These are phyloP conservation scores for Arothron firmamentum DNA, from an alignment of 2,113 vertebrate genomes.

Conservation along the genomic window DNA sequence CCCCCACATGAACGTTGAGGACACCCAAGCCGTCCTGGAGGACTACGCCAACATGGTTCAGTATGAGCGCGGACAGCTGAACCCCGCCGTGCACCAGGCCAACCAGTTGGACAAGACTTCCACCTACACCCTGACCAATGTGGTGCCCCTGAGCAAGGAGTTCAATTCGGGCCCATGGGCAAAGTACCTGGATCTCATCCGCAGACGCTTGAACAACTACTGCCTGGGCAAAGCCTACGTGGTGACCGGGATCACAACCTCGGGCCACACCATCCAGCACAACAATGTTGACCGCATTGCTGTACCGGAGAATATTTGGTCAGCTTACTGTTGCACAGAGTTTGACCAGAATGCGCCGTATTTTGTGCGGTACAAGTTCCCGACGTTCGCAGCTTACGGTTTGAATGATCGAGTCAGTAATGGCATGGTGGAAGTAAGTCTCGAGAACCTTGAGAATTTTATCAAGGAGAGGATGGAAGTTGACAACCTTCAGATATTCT, in stretches of 20 bases:
- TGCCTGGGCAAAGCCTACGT: constrained; percentile 64
- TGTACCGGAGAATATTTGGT: constrained; percentile 70
- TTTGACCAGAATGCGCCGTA: constrained; percentile 72
- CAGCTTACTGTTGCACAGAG: constrained; percentile 67
- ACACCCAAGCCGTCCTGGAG: constrained; percentile 70
- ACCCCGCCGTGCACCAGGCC: constrained; percentile 68
- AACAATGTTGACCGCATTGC: constrained; percentile 64
- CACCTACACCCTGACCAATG: constrained; percentile 71
- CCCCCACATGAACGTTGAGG: constrained; percentile 74
- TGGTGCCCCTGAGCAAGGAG: constrained; percentile 68
- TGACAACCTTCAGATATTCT: constrained; percentile 75
- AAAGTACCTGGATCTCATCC: constrained; percentile 66
- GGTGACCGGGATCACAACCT: constrained; percentile 65
- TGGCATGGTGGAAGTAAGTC: constrained; percentile 66
- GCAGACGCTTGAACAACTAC: constrained; percentile 72
- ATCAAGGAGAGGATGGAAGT: constrained; percentile 69
- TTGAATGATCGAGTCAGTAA: constrained; percentile 67
- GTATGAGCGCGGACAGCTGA: constrained; percentile 68
- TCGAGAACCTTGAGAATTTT: constrained; percentile 71
- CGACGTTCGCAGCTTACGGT: constrained; percentile 63
- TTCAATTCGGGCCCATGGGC: constrained; percentile 75
- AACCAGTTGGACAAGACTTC: constrained; percentile 70
- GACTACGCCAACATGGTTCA: constrained; percentile 67
- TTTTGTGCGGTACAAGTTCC: constrained; percentile 71
- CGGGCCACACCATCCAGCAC: constrained; percentile 66